These are phyloP conservation scores for Hydrozoanthus gracilis DNA, from an alignment of 92 coral and sea anemone genomes.

Conservation along the genomic window DNA sequence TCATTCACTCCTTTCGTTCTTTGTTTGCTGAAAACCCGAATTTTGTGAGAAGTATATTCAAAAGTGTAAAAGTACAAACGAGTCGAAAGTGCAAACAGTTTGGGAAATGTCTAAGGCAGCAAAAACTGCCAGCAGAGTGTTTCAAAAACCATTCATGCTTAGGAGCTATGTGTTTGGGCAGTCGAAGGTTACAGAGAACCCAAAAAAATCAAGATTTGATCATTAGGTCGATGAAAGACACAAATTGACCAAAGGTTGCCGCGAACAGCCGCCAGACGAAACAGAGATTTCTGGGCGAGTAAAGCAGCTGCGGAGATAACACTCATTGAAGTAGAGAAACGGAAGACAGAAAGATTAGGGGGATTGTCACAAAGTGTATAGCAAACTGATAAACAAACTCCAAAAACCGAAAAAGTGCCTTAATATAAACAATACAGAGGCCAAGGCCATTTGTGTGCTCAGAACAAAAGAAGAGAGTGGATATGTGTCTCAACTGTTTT, in stretches of 20 bases:
- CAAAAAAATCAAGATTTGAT: background rate
- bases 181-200: background rate
- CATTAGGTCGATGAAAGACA: conserved; percentile 7
- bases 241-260: conserved; percentile 37
- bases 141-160: background rate
- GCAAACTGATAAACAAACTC: background rate
- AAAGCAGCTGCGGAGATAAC: background rate
- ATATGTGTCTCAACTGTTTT: background rate
- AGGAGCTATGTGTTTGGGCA: background rate
- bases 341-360: background rate
- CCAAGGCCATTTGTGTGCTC: background rate
- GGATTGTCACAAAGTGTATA: background rate
- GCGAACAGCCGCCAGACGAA: conserved; percentile 22
- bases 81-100: background rate
- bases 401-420: background rate
- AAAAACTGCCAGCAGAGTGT: too few species aligned
- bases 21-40: background rate
- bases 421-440: background rate
- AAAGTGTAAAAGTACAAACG: background rate
- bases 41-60: background rate
- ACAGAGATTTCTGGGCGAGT: background rate
- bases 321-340: background rate
- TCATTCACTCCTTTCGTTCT: background rate
- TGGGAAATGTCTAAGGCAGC: too few species aligned
- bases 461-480: background rate